phyloP scores from a whole-genome alignment of 1,140 invertebrate genomes.

The Drosophila pachea region DNA sequence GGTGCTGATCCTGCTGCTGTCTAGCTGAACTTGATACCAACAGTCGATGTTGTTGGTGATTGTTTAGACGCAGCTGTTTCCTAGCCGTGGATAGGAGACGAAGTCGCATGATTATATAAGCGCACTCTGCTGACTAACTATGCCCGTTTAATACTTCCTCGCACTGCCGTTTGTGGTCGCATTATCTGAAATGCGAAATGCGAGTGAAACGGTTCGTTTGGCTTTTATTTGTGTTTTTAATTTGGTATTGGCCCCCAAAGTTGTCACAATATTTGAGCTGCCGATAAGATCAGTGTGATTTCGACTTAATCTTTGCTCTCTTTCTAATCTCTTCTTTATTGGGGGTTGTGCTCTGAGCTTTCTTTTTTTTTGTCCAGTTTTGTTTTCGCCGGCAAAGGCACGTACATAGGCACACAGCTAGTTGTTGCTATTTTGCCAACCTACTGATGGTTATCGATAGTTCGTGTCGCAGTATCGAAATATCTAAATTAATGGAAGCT shows the following conservation, averaged over 20 bases:
- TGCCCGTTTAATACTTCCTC: conserved; percentile 10
- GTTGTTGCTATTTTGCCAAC: background rate
- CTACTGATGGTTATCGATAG: conserved; percentile 13
- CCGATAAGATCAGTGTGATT: conserved; percentile 30
- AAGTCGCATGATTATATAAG: conserved; percentile 39
- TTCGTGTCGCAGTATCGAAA: conserved; percentile 3
- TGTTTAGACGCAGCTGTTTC: conserved; percentile 2
- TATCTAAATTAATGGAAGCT: background rate
- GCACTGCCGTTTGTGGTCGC: background rate
- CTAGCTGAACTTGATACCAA: conserved; percentile 3
- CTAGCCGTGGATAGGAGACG: conserved; percentile 16
- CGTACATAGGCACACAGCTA: background rate
- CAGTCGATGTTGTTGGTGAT: conserved; percentile 13
- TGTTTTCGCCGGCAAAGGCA: conserved; percentile 15
- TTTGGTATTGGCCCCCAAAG: conserved; percentile 20
- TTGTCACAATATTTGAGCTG: conserved; percentile 14
- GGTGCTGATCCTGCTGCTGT: background rate
- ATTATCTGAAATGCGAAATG: conserved; percentile 12
- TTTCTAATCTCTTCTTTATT: conserved; percentile 11
- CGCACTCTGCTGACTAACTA: background rate
- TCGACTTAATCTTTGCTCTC: conserved; percentile 9
- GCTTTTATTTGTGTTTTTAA: conserved; percentile 1
- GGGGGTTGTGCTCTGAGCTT: conserved; percentile 6
- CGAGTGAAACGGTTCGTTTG: conserved; percentile 7
- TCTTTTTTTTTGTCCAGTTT: background rate